phyloP scores from a whole-genome alignment of 2,888 invertebrate species.

The Hemithea aestivaria region DNA sequence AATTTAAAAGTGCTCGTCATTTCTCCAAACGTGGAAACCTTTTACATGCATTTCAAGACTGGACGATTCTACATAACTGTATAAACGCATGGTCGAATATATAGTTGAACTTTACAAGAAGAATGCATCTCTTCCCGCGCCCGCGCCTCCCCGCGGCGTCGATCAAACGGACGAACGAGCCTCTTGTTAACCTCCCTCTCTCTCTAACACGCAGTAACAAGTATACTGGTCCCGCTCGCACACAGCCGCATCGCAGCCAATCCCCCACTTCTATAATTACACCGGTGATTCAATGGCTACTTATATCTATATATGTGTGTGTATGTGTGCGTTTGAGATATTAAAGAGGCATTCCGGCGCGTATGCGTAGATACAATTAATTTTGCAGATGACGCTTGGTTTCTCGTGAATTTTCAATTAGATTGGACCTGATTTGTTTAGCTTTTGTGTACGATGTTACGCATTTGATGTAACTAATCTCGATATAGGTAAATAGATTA shows the following conservation, averaged over 20 bases:
- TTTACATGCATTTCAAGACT: no score
- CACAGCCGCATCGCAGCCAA: constrained; percentile 74
- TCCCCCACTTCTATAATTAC: constrained; percentile 80
- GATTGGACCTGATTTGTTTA: constrained; percentile 4
- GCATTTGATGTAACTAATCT: no score
- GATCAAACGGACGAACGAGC: constrained; percentile 78
- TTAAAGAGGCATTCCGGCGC: constrained; percentile 56
- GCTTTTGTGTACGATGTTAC: neutral
- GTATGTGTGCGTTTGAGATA: constrained; percentile 66
- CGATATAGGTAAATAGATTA: no score
- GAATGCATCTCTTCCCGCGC: constrained; percentile 76
- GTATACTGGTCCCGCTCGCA: constrained; percentile 50
- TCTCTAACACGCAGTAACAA: constrained; percentile 43
- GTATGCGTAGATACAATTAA: constrained; percentile 52
- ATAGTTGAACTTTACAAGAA: constrained; percentile 77
- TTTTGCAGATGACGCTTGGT: constrained; percentile 46
- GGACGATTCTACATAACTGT: constrained; percentile 70
- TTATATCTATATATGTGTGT: constrained; percentile 70
- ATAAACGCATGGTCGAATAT: constrained; percentile 64
- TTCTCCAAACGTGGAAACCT: no score
- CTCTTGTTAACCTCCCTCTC: constrained; percentile 73
- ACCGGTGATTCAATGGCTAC: constrained; percentile 79
- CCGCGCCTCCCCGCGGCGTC: constrained; percentile 73
- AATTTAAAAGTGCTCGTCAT: no score
- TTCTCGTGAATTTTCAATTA: constrained; percentile 22